A percentile compares a stretch with the other conserved stretches of the same genome.
Conservation (phyloP, 2,888 invertebrate species). For the Scrobipalpa atriplicella region DNA sequence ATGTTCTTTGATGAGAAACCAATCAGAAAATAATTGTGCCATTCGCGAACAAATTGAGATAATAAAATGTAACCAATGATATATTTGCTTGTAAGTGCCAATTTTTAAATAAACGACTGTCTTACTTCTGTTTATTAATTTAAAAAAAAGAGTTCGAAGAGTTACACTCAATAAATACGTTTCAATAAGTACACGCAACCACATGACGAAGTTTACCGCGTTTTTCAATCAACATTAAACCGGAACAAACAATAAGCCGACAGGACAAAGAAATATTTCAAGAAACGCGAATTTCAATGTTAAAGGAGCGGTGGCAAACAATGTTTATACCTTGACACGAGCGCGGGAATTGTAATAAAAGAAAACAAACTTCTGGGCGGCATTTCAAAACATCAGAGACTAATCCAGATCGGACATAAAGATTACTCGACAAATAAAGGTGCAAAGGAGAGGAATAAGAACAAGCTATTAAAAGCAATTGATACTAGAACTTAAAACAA, state of each 20-base stretch:
- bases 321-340: constrained; percentile 43
- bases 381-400: background rate
- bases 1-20: constrained; percentile 36
- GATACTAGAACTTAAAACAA: constrained; percentile 32
- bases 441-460: background rate
- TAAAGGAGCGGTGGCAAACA: constrained; percentile 51
- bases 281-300: constrained; percentile 49
- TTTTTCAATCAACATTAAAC: constrained; percentile 64
- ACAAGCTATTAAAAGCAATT: constrained; percentile 10
- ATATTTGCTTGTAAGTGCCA: constrained; percentile 16
- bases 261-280: constrained; percentile 59
- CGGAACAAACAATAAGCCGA: constrained; percentile 64
- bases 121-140: background rate
- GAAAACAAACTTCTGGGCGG: background rate
- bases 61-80: constrained; percentile 18
- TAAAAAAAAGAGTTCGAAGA: background rate
- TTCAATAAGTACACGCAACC: constrained; percentile 33
- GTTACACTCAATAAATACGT: background rate
- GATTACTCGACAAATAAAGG: constrained; percentile 10
- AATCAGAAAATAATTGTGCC: constrained; percentile 27
- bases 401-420: constrained; percentile 11
- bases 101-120: background rate
- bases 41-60: constrained; percentile 18
- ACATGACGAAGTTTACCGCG: constrained; percentile 47
- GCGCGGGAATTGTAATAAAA: constrained; percentile 13